These are phyloP conservation scores for Neoitamus cyanurus DNA, from an alignment of 2,888 invertebrate genomes.

Conservation along the genomic window DNA sequence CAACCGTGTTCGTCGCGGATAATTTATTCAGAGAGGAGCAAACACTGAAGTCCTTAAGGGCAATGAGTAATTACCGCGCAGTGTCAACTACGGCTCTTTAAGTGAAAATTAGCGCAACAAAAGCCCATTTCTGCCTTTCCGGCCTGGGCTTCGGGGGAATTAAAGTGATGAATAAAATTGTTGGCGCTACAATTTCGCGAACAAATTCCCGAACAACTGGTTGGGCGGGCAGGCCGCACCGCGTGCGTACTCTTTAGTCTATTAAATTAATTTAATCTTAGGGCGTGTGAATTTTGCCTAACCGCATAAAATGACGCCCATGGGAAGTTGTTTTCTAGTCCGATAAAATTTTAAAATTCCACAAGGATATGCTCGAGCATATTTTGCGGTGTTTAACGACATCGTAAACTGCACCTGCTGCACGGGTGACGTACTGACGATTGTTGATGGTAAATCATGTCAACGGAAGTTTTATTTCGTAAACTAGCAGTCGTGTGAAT, in stretches of 20 bases:
- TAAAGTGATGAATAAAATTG: neutral
- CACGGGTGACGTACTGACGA: no score
- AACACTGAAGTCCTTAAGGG: slow-evolving; percentile 12
- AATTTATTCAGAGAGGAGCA: slow-evolving; percentile 17
- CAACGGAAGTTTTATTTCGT: no score
- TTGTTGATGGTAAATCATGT: no score
- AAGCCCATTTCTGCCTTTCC: neutral
- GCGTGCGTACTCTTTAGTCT: neutral
- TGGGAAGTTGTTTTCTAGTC: neutral
- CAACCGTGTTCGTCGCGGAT: neutral
- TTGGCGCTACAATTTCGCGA: neutral
- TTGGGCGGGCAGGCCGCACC: no score
- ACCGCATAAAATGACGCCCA: neutral
- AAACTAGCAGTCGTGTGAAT: no score
- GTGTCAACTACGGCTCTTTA: neutral
- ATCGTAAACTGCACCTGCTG: neutral
- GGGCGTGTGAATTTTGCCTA: neutral
- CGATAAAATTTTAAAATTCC: neutral
- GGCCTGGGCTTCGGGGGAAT: neutral
- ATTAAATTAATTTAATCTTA: neutral
- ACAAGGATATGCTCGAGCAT: neutral
- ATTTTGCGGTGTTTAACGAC: neutral
- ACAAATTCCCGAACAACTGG: neutral
- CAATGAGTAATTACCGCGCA: slow-evolving; percentile 20
- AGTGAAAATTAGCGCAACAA: slow-evolving; percentile 14